Evolutionary conservation across 2,797 vertebrate species (phyloP).

Genomic region (Megaceryle alcyon): DNA sequence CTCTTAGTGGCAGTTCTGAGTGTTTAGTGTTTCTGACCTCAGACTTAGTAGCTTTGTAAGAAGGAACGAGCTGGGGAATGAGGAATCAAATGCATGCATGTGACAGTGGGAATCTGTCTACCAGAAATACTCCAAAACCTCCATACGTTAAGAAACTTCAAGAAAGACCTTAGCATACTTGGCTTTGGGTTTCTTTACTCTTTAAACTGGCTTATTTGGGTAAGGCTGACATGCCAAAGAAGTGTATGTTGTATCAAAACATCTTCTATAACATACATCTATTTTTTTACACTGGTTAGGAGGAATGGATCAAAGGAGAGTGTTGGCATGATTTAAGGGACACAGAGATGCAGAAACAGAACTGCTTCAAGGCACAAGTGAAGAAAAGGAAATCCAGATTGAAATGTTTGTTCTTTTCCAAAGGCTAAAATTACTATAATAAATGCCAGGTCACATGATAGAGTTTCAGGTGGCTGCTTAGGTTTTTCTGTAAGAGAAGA

Average conservation of each 20-base stretch:
- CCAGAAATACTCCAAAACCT: conserved; percentile 15
- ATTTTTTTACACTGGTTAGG: conserved; percentile 31
- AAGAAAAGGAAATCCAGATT: conserved; percentile 41
- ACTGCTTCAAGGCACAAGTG: conserved; percentile 27
- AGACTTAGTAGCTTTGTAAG: not conserved
- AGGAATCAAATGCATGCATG: not conserved
- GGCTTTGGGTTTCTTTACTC: not conserved
- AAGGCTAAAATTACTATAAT: conserved; percentile 21
- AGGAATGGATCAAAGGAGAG: conserved; percentile 18
- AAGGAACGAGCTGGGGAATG: not conserved
- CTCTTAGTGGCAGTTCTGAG: not conserved
- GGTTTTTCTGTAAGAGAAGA: not conserved
- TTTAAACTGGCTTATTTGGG: conserved; percentile 21
- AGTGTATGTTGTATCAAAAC: conserved; percentile 41
- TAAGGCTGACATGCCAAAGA: conserved; percentile 29
- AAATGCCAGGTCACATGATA: not conserved
- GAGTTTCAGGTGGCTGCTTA: conserved; percentile 7
- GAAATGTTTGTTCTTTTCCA: conserved; percentile 36
- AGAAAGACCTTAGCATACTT: conserved; percentile 20
- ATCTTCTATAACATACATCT: not conserved
- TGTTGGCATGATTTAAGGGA: conserved; percentile 41
- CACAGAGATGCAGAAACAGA: conserved; percentile 42
- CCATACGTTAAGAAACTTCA: conserved; percentile 38
- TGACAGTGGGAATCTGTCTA: conserved; percentile 6
- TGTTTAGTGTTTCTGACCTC: not conserved